A percentile compares a stretch with the other conserved stretches of the same genome.
Conservation (phyloP, 2,888 invertebrate genomes). For the Drosophila antonietae region DNA sequence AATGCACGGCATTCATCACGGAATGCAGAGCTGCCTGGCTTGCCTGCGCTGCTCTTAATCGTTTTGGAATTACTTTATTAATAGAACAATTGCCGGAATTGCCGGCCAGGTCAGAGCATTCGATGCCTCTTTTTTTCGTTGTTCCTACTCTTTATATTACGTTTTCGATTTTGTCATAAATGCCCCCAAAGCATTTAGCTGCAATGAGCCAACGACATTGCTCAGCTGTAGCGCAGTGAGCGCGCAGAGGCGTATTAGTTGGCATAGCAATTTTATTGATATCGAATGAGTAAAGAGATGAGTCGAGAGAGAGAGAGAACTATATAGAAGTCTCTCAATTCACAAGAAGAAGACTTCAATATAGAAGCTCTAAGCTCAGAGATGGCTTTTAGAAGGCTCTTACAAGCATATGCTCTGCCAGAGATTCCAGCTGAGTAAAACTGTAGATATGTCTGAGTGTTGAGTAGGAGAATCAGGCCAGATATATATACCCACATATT, state of each 20-base stretch:
- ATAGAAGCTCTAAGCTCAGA: neutral
- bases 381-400: neutral
- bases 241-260: conserved; percentile 7
- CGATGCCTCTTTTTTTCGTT: conserved; percentile 11
- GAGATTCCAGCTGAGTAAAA: too few relatives aligned
- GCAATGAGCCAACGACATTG: conserved; percentile 21
- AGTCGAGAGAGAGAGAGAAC: neutral
- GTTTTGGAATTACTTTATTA: conserved; percentile 82
- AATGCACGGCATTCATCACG: conserved; percentile 16
- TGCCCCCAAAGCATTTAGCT: conserved; percentile 12
- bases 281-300: neutral
- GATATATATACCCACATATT: too few relatives aligned
- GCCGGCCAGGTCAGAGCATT: conserved; percentile 40
- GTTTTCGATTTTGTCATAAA: conserved; percentile 29
- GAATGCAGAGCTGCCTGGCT: conserved; percentile 35
- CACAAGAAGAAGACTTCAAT: neutral
- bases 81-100: conserved; percentile 75
- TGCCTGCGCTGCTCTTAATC: conserved; percentile 71
- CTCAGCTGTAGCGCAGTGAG: conserved; percentile 1
- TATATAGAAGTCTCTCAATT: neutral
- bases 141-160: neutral
- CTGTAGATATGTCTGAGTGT: neutral
- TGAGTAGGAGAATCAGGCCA: too few relatives aligned
- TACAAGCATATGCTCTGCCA: neutral
- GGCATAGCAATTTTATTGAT: neutral